Conservation (phyloP, 2,888 invertebrate genomes). For the Pammene fasciana region DNA sequence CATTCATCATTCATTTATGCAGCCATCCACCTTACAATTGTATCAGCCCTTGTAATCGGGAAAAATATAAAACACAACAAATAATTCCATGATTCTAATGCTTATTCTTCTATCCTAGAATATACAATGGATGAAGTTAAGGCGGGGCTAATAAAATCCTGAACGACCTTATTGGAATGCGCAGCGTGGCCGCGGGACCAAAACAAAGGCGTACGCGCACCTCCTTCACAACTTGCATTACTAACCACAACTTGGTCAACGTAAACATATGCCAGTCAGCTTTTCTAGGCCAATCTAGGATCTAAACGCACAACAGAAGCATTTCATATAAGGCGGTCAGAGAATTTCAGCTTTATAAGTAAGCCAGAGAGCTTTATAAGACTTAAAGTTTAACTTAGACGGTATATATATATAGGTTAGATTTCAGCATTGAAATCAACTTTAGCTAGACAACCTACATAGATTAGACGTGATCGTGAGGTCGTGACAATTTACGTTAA, state of each 20-base stretch:
- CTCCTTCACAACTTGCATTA: slow-evolving; percentile 3
- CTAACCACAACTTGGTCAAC: slow-evolving; percentile 20
- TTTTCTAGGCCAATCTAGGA: slow-evolving; percentile 7
- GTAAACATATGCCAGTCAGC: slow-evolving; percentile 5
- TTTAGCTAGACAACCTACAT: background rate
- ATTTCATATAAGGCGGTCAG: background rate
- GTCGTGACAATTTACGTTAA: background rate
- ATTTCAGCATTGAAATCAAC: no score
- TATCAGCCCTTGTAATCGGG: no score
- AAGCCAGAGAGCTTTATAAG: no score
- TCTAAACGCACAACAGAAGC: background rate
- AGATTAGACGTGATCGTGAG: background rate
- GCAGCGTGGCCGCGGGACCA: slow-evolving; percentile 16
- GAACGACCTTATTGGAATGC: slow-evolving; percentile 26
- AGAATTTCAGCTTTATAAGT: background rate
- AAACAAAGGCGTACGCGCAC: slow-evolving; percentile 25
- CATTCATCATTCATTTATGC: no score
- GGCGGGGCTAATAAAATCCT: background rate
- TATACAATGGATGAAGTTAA: background rate
- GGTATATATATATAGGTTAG: no score
- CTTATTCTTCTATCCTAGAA: no score
- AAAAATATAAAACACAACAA: no score
- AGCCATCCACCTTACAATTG: no score
- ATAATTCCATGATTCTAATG: no score
- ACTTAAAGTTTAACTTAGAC: no score